phyloP scores from a whole-genome alignment of 2,888 invertebrate species.

The Ophion ellenae region DNA sequence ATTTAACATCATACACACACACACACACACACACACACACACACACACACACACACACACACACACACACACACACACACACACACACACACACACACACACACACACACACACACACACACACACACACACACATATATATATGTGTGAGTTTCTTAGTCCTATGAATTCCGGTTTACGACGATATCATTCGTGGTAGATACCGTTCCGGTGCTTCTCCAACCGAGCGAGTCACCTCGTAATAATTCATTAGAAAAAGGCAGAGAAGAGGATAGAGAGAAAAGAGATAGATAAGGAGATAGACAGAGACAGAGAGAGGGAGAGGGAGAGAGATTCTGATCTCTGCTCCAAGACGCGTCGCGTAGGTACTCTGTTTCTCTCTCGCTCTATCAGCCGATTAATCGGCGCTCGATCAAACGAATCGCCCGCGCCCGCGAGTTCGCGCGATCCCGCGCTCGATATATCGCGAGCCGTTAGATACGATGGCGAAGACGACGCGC shows the following conservation, averaged over 20 bases:
- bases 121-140: background rate
- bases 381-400: conserved; percentile 47
- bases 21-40: too few relatives aligned
- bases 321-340: too few relatives aligned
- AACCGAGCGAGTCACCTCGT: conserved; percentile 15
- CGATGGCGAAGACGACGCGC: conserved; percentile 72
- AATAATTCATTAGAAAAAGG: conserved; percentile 39
- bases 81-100: too few relatives aligned
- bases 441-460: conserved; percentile 48
- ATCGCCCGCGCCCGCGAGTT: conserved; percentile 62
- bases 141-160: background rate
- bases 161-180: conserved; percentile 45
- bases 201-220: conserved; percentile 12
- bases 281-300: too few relatives aligned
- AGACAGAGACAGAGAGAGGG: too few relatives aligned
- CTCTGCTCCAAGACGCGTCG: too few relatives aligned
- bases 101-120: too few relatives aligned
- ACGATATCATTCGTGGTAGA: conserved; percentile 35
- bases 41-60: too few relatives aligned
- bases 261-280: background rate
- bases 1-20: background rate
- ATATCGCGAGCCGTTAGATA: conserved; percentile 59
- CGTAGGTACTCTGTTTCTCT: background rate
- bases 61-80: too few relatives aligned
- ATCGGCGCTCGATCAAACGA: conserved; percentile 53